Conservation (phyloP, 2,888 invertebrate genomes). For the Lydus trimaculatus region DNA sequence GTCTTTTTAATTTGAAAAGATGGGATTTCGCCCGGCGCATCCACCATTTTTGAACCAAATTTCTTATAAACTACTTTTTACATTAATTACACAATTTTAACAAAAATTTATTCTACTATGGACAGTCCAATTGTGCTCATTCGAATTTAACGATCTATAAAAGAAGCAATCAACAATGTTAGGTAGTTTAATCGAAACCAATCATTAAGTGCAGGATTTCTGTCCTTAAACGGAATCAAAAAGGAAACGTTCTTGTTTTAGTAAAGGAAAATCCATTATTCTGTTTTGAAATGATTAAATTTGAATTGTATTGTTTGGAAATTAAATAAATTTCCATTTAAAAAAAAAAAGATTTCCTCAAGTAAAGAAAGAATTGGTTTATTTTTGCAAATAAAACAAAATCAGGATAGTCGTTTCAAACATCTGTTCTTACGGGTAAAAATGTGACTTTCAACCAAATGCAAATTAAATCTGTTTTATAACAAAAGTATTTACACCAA, state of each 20-base stretch:
- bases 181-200: background rate
- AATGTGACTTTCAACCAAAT: background rate
- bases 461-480: background rate
- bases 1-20: too few species aligned
- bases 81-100: background rate
- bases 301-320: background rate
- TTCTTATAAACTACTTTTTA: background rate
- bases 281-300: too few species aligned
- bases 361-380: background rate
- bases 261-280: too few species aligned
- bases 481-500: background rate
- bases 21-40: conserved; percentile 17
- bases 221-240: too few species aligned
- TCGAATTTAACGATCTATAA: background rate
- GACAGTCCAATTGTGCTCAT: background rate
- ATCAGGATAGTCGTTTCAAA: background rate
- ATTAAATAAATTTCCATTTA: background rate
- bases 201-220: too few species aligned
- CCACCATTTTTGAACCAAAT: conserved; percentile 22
- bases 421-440: background rate
- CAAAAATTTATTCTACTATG: background rate
- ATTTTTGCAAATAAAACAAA: background rate
- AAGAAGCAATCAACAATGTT: too few species aligned
- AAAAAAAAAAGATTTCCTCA: background rate
- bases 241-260: too few species aligned